phyloP scores from a whole-genome alignment of 1,140 invertebrate genomes.

The Drosophila jambulina region DNA sequence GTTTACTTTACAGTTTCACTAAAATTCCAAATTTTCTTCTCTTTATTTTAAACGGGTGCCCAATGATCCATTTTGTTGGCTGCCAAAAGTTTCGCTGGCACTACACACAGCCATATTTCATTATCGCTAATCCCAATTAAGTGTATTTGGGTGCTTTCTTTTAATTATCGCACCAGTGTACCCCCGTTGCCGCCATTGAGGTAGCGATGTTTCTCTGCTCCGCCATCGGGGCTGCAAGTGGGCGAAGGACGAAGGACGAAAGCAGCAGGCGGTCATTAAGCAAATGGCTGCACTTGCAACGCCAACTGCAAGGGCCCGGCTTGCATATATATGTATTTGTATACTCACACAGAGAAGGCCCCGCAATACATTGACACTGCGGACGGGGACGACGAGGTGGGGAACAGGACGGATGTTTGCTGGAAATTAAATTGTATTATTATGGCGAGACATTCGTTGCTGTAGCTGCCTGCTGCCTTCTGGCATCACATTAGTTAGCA shows the following conservation, averaged over 20 bases:
- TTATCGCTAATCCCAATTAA: conserved; percentile 52
- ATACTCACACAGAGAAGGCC: conserved; percentile 26
- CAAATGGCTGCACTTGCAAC: conserved; percentile 79
- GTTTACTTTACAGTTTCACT: background rate
- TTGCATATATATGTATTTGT: conserved; percentile 29
- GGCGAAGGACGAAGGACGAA: conserved; percentile 33
- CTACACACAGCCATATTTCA: conserved; percentile 17
- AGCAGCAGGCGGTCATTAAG: conserved; percentile 79
- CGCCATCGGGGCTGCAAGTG: conserved; percentile 15
- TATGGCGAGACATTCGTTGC: conserved; percentile 81
- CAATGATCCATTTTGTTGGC: conserved; percentile 4
- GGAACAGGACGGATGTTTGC: conserved; percentile 71
- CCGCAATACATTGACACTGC: conserved; percentile 66
- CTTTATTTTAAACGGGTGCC: background rate
- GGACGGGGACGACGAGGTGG: conserved; percentile 17
- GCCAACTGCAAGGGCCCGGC: conserved; percentile 50
- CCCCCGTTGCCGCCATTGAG: conserved; percentile 42
- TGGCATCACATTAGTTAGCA: conserved; percentile 77
- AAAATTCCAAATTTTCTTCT: background rate
- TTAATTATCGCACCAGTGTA: conserved; percentile 66
- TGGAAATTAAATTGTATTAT: conserved; percentile 84
- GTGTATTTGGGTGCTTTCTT: conserved; percentile 58
- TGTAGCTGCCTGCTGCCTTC: conserved; percentile 52
- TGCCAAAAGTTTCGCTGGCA: conserved; percentile 26
- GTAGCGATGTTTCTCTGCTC: conserved; percentile 59